Conservation (phyloP, 2,113 vertebrate species). For the Tetrao urogallus region DNA sequence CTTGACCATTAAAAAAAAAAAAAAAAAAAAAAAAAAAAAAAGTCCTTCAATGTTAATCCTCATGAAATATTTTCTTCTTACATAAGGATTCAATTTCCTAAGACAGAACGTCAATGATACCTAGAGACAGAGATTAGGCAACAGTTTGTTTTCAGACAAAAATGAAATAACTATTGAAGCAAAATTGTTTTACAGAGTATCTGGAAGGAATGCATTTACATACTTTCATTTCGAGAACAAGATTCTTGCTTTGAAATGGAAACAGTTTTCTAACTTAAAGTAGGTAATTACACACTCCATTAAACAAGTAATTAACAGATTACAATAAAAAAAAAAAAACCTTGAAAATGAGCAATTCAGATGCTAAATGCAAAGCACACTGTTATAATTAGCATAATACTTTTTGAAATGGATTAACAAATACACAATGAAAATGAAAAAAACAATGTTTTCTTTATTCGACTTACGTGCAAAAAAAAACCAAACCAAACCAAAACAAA, state of each 20-base stretch:
- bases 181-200: constrained; percentile 71
- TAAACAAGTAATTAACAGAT: constrained; percentile 89
- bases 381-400: constrained; percentile 82
- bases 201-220: constrained; percentile 75
- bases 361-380: constrained; percentile 75
- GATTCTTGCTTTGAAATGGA: constrained; percentile 82
- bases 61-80: background rate
- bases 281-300: constrained; percentile 88
- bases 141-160: constrained; percentile 60
- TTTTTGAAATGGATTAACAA: constrained; percentile 80
- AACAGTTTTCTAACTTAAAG: constrained; percentile 84
- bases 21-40: background rate
- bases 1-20: background rate
- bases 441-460: constrained; percentile 50
- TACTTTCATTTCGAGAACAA: constrained; percentile 78
- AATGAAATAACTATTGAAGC: constrained; percentile 69
- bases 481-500: too few species aligned
- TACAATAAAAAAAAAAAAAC: constrained; percentile 71
- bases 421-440: constrained; percentile 70
- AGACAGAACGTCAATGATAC: background rate
- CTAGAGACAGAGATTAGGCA: background rate
- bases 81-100: background rate
- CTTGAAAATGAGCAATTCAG: constrained; percentile 81
- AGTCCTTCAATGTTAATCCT: background rate
- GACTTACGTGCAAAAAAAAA: constrained; percentile 11